Base-by-base conservation (phyloP, 2,888 invertebrate genomes). In the Margaritifera margaritifera region DNA sequence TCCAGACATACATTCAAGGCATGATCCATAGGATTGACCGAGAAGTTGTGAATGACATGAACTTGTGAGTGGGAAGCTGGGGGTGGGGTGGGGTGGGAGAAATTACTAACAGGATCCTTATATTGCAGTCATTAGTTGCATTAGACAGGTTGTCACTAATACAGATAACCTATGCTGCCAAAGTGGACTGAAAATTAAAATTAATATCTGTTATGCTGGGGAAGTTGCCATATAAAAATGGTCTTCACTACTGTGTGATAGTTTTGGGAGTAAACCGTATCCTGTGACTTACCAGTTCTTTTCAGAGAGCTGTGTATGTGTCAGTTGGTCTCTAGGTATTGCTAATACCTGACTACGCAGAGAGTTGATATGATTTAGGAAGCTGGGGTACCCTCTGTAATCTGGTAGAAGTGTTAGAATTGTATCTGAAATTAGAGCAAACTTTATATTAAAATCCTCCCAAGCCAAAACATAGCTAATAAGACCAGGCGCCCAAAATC, bases 251-350 rank as follows among this genome's bases (percentile, higher is more conserved):
- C 6, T 15, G 19, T 52, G n/a, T n/a, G n/a, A 42, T 42, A 42
- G 42, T 42, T 15, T 42, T 42, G 42, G 11, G 42, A 42, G 2
- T 42, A 42, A 8, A 42, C 42, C 11, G 11, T 42, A n/a, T 15
- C 11, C 15, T 42, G 15, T 8, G 59, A 64, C 81, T 83, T 85
- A 92, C 96, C 96, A 96, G 81, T 94, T 94, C 86, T 93, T 94
- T 88, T 96, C 96, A 0, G 94, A 94, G 22, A 95, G 90, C 72
- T 93, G 92, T 11, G 94, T 92, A 77, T 94, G 94, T 0, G 94
- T 94, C 77, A 95, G 91, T 57, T 93, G 92, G 84, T 93, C 93
- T 75, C 94, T 92, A 62, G 93, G 92, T 50, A 94, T 92, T 6
- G 95, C 93, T 42, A 94, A 91, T 54, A 95, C 91, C 90, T 94